Evolutionary conservation across 2,888 invertebrate species (phyloP), one percentile per base, ranked within the genome.

Genomic region (Empis stercorea): DNA sequence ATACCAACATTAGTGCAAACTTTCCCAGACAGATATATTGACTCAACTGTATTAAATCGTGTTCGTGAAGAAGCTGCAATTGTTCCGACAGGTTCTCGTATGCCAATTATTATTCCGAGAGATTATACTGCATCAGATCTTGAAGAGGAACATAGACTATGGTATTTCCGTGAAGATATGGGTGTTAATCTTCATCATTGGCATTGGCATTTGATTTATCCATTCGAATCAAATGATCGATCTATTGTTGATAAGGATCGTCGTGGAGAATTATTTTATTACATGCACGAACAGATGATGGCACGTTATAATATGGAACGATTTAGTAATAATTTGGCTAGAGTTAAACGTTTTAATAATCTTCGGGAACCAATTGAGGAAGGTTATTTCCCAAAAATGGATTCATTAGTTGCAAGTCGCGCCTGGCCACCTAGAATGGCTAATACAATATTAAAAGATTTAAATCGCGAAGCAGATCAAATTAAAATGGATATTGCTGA

Each of bases 361-460:
- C 76, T 83, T 66, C 73, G 78, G 2, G 75, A 76, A 4, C 79
- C 84, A 13, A 83, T 89, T 54, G 63, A 66, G 0, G 87, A 88
- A 63, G 88, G 80, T 0, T 89, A 89, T 66, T 89, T 87, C 72
- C 84, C 87, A 6, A 89, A 88, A 68, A 70, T 89, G 61, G 84
- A 87, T 67, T 84, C 84, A 2, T 71, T 81, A 54, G 81, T 87
- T 5, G 77, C 87, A 20, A 83, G 83, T 57, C 72, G 85, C 1
- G 72, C 80, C 3, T 87, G 84, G 82, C 84, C 87, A 0, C 76
- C 84, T 0, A 75, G 87, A 55, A 78, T 80, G 36, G 70, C 72
- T 1, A 71, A 73, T 42, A 73, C 79, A 1, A 57, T 56, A 0
- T 58, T 83, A 4, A 63, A 70, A 13, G 80, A 87, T 59, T 54